A percentile compares a stretch with the other conserved stretches of the same genome.
phyloP scores from a whole-genome alignment of 2,113 vertebrate genomes.

The Morone chrysops region DNA sequence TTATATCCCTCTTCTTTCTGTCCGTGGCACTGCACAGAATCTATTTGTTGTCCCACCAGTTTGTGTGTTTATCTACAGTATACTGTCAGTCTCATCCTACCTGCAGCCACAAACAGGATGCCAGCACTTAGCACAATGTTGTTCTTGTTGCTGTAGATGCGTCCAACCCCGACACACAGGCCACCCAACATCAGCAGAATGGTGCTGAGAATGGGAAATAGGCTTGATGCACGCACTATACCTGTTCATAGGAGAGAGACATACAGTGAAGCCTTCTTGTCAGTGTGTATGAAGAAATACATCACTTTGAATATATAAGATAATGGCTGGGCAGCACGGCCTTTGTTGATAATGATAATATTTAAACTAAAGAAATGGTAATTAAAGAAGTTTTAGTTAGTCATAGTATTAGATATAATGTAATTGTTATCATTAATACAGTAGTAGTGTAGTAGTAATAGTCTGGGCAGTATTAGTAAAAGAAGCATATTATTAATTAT shows the following conservation, averaged over 20 bases:
- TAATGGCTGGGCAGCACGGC: neutral
- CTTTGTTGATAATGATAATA: neutral
- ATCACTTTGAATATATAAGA: neutral
- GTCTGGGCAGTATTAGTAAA: neutral
- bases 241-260: conserved; percentile 79
- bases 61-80: conserved; percentile 12
- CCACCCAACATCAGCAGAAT: conserved; percentile 92
- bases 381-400: neutral
- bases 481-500: too few species aligned
- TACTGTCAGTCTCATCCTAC: conserved; percentile 73
- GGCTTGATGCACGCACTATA: conserved; percentile 95
- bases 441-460: neutral
- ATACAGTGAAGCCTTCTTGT: neutral
- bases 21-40: neutral
- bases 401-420: neutral
- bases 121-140: conserved; percentile 96
- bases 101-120: conserved; percentile 97
- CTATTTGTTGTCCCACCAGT: conserved; percentile 12
- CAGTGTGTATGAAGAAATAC: neutral
- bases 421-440: neutral
- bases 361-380: neutral
- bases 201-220: conserved; percentile 97
- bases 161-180: conserved; percentile 92
- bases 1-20: neutral
- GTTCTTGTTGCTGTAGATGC: conserved; percentile 93